Conservation (phyloP, 1,140 invertebrate genomes). For the Camponotus pennsylvanicus region DNA sequence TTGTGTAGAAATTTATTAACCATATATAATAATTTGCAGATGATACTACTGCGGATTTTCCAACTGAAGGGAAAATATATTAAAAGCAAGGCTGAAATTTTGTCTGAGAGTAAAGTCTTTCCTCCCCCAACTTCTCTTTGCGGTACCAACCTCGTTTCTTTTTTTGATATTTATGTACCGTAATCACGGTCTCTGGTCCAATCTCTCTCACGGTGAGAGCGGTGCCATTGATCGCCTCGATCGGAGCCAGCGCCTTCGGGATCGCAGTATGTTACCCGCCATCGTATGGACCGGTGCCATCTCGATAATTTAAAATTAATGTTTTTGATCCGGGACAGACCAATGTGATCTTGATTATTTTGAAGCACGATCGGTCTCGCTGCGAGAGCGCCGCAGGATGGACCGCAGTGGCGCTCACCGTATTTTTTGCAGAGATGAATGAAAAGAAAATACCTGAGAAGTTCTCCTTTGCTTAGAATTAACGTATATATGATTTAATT, state of each 20-base stretch:
- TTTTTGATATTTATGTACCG: slow-evolving; percentile 67
- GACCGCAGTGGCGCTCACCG: slow-evolving; percentile 60
- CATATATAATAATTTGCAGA: slow-evolving; percentile 35
- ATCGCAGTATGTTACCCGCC: slow-evolving; percentile 61
- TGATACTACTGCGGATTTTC: slow-evolving; percentile 30
- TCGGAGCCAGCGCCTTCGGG: slow-evolving; percentile 61
- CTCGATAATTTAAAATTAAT: slow-evolving; percentile 76
- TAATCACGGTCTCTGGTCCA: slow-evolving; percentile 62
- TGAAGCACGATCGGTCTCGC: slow-evolving; percentile 62
- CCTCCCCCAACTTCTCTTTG: slow-evolving; percentile 9
- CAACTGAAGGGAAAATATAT: slow-evolving; percentile 42
- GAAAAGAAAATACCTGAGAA: not conserved
- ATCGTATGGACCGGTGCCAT: slow-evolving; percentile 61
- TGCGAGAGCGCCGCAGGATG: slow-evolving; percentile 49
- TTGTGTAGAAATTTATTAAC: slow-evolving; percentile 22
- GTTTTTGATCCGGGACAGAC: slow-evolving; percentile 72
- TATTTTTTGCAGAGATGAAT: slow-evolving; percentile 16
- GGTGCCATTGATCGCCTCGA: slow-evolving; percentile 67
- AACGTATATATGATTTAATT: not conserved
- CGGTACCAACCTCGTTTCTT: slow-evolving; percentile 15
- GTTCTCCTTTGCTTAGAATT: not conserved
- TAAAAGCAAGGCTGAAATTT: slow-evolving; percentile 61
- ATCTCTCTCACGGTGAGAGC: slow-evolving; percentile 65
- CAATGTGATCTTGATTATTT: slow-evolving; percentile 73
- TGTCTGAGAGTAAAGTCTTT: slow-evolving; percentile 39